Percentiles rank a stretch among this genome's conserved stretches.
These are phyloP conservation scores for Clivina fossor DNA, from an alignment of 2,888 invertebrate genomes.

Conservation along the genomic window DNA sequence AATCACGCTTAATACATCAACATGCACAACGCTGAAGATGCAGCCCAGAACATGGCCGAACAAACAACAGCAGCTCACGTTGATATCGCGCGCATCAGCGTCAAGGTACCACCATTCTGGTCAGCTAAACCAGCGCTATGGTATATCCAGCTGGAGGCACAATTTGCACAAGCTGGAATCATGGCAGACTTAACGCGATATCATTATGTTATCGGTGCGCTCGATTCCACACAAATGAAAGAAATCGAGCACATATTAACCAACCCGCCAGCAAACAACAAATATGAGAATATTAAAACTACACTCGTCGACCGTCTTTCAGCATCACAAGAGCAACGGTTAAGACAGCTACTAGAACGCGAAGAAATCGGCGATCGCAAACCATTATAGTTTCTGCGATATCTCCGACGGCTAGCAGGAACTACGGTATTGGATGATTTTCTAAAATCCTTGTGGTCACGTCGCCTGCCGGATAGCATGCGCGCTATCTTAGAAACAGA, in stretches of 20 bases:
- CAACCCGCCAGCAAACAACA: neutral
- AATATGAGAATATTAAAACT: neutral
- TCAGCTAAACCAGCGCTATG: neutral
- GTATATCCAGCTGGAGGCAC: neutral
- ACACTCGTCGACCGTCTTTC: neutral
- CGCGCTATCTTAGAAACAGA: neutral
- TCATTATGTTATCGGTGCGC: neutral
- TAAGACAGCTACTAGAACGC: slow-evolving; percentile 5
- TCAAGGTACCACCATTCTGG: neutral
- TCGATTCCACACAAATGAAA: slow-evolving; percentile 1
- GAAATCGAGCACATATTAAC: neutral
- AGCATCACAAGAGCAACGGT: neutral
- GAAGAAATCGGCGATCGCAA: slow-evolving; percentile 12
- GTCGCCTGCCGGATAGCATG: neutral
- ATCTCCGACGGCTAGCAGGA: neutral
- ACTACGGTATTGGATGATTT: neutral
- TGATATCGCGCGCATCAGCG: too few relatives aligned
- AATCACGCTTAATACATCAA: too few relatives aligned
- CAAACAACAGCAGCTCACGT: too few relatives aligned
- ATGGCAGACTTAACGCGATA: neutral
- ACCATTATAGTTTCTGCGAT: slow-evolving; percentile 4
- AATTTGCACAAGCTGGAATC: neutral
- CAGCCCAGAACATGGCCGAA: too few relatives aligned
- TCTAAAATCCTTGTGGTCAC: neutral
- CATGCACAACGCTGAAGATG: too few relatives aligned